A percentile compares a stretch with the other conserved stretches of the same genome.
Conservation (phyloP, 2,113 vertebrate species). For the Sclerurus mexicanus region DNA sequence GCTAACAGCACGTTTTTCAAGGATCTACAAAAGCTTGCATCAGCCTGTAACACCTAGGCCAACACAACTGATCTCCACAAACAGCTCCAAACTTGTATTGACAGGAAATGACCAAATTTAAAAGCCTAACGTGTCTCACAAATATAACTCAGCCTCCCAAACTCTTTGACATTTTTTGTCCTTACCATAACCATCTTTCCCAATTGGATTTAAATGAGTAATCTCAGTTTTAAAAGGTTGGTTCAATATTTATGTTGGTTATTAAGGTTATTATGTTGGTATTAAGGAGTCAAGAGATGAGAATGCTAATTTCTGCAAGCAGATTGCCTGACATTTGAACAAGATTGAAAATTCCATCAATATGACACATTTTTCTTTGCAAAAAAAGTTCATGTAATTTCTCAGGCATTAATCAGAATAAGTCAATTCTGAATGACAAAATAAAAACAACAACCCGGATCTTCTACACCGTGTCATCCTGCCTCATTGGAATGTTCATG, state of each 20-base stretch:
- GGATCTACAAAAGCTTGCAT: background rate
- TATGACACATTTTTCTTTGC: background rate
- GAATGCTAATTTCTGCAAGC: slow-evolving; percentile 20
- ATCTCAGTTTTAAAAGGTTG: slow-evolving; percentile 57
- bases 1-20: background rate
- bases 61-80: background rate
- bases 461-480: fast-evolving
- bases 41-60: slow-evolving; percentile 5
- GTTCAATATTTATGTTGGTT: slow-evolving; percentile 42
- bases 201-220: slow-evolving; percentile 39
- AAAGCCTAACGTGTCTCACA: background rate
- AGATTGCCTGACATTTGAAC: slow-evolving; percentile 60
- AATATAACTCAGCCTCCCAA: background rate
- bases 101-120: slow-evolving; percentile 17
- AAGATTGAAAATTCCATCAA: slow-evolving; percentile 41
- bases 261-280: no score
- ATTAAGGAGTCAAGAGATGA: slow-evolving; percentile 39
- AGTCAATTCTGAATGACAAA: background rate
- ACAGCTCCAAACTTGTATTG: background rate
- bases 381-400: slow-evolving; percentile 30
- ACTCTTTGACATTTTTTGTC: slow-evolving; percentile 38
- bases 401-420: slow-evolving; percentile 3
- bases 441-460: background rate
- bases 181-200: background rate
- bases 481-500: background rate